Evolutionary conservation across 2,797 vertebrate genomes (phyloP), one percentile per base, ranked within the genome.

Genomic region (Falco naumanni): DNA sequence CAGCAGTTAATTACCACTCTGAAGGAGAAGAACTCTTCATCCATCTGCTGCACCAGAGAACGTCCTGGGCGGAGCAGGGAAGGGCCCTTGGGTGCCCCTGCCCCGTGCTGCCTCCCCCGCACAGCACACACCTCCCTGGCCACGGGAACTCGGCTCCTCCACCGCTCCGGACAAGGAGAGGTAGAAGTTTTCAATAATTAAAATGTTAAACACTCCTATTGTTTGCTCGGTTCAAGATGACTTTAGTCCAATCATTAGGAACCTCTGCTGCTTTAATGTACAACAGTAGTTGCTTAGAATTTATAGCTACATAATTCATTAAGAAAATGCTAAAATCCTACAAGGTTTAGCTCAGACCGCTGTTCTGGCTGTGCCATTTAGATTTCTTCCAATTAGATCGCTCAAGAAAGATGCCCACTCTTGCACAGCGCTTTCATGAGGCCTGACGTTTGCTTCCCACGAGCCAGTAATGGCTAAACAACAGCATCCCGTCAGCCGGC

Each of bases 1-100:
- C 48, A 83, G 85, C 54, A 90, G 61, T 70, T 92, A 87, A 93
- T 95, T 89, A 91, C 59, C 57, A 64, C 37, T 95, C 37, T 71
- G 80, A 87, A 92, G 87, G 75, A 91, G 68, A 72, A 89, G 83
- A 89, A 70, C 43, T 34, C 41, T 51, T 92, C 75, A 54, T 59
- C 66, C 65, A 77, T 34, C 1, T 6, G 31, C n/a, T 0, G 5
- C 45, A 65, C 11, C 2, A 4, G 7, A 16, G 4, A 39, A 75
- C 76, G 61, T 47, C 17, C 53, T 48, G 8, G 54, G 47, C 37
- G 59, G 48, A 81, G 79, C 8, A 48, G 21, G 63, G 25, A 50
- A 76, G 68, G 3, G 10, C 41, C 20, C 66, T 86, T 33, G 31
- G 71, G 54, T 84, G 60, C 18, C 7, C 24, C 51, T 45, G 45